Evolutionary conservation across 92 coral and sea anemone species (phyloP).

Genomic region (Pocillopora meandrina): DNA sequence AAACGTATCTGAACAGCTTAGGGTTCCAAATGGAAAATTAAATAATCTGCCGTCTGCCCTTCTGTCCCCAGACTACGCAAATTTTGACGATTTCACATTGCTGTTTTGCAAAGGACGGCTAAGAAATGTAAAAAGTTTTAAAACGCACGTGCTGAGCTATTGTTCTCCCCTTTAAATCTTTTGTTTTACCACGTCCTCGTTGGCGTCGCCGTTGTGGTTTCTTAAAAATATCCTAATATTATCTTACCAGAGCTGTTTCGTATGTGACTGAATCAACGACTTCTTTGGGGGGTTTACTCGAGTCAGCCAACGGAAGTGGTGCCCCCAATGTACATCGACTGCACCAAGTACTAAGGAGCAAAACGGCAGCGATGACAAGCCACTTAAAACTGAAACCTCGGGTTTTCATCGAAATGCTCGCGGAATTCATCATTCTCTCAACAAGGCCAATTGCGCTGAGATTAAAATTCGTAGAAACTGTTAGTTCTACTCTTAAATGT

Average conservation of each 20-base stretch:
- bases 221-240: neutral
- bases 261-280: conserved; percentile 4
- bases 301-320: neutral
- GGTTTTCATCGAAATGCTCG: neutral
- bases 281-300: neutral
- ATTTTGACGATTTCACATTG: too few species aligned
- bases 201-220: neutral
- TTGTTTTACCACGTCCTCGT: neutral
- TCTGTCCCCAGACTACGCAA: too few species aligned
- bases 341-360: conserved; percentile 5
- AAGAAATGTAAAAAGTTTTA: too few species aligned
- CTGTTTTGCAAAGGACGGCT: too few species aligned
- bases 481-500: neutral
- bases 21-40: too few species aligned
- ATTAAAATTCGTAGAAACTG: neutral
- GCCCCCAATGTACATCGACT: neutral
- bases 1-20: too few species aligned
- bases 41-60: too few species aligned
- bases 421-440: neutral
- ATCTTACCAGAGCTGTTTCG: conserved; percentile 5
- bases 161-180: neutral
- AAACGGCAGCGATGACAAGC: neutral
- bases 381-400: neutral
- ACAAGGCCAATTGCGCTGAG: neutral
- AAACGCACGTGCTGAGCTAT: neutral